Base-by-base conservation (phyloP, 2,888 invertebrate species). In the Endotricha flammealis region DNA sequence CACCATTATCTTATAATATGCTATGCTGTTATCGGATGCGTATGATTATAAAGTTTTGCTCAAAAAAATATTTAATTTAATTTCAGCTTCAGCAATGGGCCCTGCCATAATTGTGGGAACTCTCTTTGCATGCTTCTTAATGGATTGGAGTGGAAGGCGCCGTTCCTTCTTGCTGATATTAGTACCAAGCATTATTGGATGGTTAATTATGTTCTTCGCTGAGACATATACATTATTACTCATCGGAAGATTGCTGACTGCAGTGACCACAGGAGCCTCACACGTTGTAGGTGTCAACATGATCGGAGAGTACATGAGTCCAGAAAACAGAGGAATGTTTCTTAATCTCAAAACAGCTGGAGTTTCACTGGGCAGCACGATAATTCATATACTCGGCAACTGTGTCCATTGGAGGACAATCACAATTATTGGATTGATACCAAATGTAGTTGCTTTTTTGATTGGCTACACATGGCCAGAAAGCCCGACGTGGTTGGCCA, bases 401-500 rank as follows among this genome's bases (percentile, higher is more conserved):
- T 64, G 48, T 22, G 47, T 49, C 2, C 38, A 60, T 4, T 79
- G 72, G 73, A 62, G 62, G 35, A 66, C 54, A 1, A 44, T 73
- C 0, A 67, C 73, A 0, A 34, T 73, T 1, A 31, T 64, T 0
- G 47, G 55, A 1, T 3, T 69, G 3, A 20, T 66, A 1, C 73
- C 77, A 0, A 48, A 56, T 16, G 5, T 59, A 0, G 1, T 62
- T 1, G 51, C 72, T 0, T 30, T 74, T 1, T 1, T 58, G 0
- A 57, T 76, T 0, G 66, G 88, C 1, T 57, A 69, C 6, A 78
- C 87, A 0, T 67, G 89, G 45, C 89, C 89, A 0, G 91, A 92
- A 63, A 88, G 90, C 9, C 91, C 91, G 0, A 72, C 80, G 8
- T 92, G 90, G 90, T 54, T 91, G 25, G 75, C 88, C 0, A 76